These are phyloP conservation scores for Danio jaintianensis DNA, from an alignment of 2,797 vertebrate genomes.

Conservation along the genomic window DNA sequence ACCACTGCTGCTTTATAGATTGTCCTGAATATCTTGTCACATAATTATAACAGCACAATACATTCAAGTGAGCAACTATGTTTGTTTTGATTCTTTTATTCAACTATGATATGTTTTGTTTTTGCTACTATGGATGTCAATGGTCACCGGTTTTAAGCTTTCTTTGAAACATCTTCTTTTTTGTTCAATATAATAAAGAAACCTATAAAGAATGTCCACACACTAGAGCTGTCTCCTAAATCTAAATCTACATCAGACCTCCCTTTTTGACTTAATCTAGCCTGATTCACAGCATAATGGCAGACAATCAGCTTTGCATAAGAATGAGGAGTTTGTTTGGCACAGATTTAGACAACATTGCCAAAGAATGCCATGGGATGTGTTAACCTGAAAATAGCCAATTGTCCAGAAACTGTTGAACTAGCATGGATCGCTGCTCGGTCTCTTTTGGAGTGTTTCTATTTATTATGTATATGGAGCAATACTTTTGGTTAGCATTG, in stretches of 20 bases:
- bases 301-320: slow-evolving; percentile 29
- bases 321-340: slow-evolving; percentile 36
- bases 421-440: not conserved
- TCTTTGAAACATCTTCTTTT: too few relatives aligned
- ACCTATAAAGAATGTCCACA: not conserved
- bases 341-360: slow-evolving; percentile 19
- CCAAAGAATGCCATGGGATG: slow-evolving; percentile 19
- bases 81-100: slow-evolving; percentile 18
- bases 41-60: slow-evolving; percentile 15
- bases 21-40: not conserved
- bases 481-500: not conserved
- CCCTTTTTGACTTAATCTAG: slow-evolving; percentile 20
- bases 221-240: not conserved
- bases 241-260: slow-evolving; percentile 33
- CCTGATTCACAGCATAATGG: slow-evolving; percentile 30
- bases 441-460: not conserved
- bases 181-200: too few relatives aligned
- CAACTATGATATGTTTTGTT: too few relatives aligned
- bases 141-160: too few relatives aligned
- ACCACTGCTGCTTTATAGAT: not conserved
- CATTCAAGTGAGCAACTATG: slow-evolving; percentile 13
- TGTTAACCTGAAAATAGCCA: slow-evolving; percentile 8
- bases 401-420: slow-evolving; percentile 21
- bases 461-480: slow-evolving; percentile 8
- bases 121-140: too few relatives aligned